These are phyloP conservation scores for Cryptotermes secundus DNA, from an alignment of 1,140 invertebrate species.

Conservation along the genomic window DNA sequence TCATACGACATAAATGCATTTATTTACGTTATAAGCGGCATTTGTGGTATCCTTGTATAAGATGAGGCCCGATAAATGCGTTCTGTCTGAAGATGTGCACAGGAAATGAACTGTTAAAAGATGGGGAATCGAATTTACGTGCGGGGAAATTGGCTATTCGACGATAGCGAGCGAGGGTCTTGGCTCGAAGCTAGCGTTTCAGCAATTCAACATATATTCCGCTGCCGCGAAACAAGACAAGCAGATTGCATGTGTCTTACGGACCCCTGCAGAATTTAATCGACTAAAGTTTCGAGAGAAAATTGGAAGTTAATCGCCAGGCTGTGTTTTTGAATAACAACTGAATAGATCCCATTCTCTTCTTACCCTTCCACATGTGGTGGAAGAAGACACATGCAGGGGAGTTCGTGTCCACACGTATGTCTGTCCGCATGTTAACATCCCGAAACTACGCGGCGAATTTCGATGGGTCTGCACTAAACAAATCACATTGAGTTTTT, in stretches of 20 bases:
- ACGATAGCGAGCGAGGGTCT: neutral
- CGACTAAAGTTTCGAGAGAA: too few relatives aligned
- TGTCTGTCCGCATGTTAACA: too few relatives aligned
- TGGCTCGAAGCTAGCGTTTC: neutral
- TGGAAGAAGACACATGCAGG: too few relatives aligned
- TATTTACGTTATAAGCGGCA: neutral
- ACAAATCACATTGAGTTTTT: too few relatives aligned
- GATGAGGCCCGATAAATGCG: too few relatives aligned
- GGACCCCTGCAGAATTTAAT: neutral
- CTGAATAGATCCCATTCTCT: neutral
- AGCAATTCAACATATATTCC: too few relatives aligned
- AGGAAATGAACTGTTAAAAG: constrained; percentile 29
- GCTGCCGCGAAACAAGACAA: neutral
- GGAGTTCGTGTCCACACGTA: too few relatives aligned
- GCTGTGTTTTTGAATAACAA: neutral
- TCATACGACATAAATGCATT: neutral
- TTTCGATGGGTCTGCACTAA: too few relatives aligned
- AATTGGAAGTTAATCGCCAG: neutral
- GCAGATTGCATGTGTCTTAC: neutral
- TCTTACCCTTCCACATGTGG: too few relatives aligned
- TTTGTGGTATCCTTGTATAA: neutral
- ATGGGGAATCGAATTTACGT: constrained; percentile 22
- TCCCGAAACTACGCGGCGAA: too few relatives aligned
- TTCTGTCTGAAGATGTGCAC: neutral
- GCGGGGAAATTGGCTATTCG: constrained; percentile 1